Percentiles rank a stretch among this genome's conserved stretches.
Evolutionary conservation across 2,888 invertebrate genomes (phyloP).

Genomic region (Hydroisotoma schaefferi): DNA sequence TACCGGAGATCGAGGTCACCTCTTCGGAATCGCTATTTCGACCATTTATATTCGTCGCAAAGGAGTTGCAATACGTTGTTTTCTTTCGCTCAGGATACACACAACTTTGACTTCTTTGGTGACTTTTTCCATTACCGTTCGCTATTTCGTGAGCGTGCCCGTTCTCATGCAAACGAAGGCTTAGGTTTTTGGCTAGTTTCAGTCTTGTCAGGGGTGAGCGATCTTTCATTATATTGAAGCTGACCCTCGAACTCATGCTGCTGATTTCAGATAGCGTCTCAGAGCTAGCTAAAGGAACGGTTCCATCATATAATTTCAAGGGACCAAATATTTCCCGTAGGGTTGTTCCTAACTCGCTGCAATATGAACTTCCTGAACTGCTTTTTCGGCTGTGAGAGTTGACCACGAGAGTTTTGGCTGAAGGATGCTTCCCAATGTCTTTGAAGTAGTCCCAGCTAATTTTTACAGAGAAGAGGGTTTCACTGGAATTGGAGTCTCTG

Average conservation of each 20-base stretch:
- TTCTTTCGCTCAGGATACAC: conserved; percentile 42
- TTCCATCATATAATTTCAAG: conserved; percentile 61
- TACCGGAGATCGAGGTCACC: no score
- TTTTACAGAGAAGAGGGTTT: conserved; percentile 42
- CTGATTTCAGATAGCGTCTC: conserved; percentile 79
- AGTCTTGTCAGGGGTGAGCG: conserved; percentile 41
- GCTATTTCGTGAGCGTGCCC: conserved; percentile 19
- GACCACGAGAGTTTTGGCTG: conserved; percentile 33
- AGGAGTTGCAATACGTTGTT: not conserved
- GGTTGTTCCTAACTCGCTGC: conserved; percentile 46
- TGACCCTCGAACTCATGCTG: conserved; percentile 67
- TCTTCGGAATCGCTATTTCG: not conserved
- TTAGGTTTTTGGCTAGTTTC: conserved; percentile 34
- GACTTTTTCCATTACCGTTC: conserved; percentile 23
- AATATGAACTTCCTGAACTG: conserved; percentile 51
- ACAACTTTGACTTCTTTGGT: conserved; percentile 46
- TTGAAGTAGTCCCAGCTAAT: conserved; percentile 48
- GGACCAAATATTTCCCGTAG: conserved; percentile 49
- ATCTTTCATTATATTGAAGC: conserved; percentile 52
- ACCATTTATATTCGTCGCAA: conserved; percentile 13
- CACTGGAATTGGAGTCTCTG: conserved; percentile 16
- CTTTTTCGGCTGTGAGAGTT: conserved; percentile 49
- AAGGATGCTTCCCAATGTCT: conserved; percentile 42
- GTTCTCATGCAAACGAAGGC: conserved; percentile 31
- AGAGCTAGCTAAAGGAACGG: conserved; percentile 76